Evolutionary conservation across 1,140 invertebrate genomes (phyloP).

Genomic region (Pseudomyrmex pallidus): DNA sequence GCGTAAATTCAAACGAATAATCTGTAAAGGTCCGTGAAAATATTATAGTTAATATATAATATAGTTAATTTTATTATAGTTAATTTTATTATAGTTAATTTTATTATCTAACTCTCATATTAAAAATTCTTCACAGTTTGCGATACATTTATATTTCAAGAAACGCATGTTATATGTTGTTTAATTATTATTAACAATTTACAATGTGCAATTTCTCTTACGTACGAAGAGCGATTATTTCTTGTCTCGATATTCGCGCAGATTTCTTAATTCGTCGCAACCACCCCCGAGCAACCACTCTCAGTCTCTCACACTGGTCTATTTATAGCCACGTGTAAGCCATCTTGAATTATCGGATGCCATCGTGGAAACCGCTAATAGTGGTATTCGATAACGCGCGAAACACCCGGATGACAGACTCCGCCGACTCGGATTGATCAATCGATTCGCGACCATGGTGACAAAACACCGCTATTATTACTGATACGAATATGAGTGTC

Average conservation of each 20-base stretch:
- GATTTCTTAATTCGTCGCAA: slow-evolving; percentile 27
- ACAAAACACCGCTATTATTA: slow-evolving; percentile 29
- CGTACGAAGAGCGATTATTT: not conserved
- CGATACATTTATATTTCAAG: not conserved
- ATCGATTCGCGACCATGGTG: slow-evolving; percentile 28
- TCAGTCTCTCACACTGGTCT: slow-evolving; percentile 30
- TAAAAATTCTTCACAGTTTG: not conserved
- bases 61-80: too few species aligned
- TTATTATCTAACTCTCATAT: too few species aligned
- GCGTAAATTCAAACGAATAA: too few species aligned
- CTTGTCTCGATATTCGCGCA: not conserved
- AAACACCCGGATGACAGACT: slow-evolving; percentile 46
- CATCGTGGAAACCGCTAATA: slow-evolving; percentile 54
- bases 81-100: too few species aligned
- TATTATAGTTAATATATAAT: too few species aligned
- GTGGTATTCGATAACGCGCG: slow-evolving; percentile 58
- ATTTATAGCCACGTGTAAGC: slow-evolving; percentile 50
- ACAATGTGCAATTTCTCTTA: not conserved
- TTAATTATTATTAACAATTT: slow-evolving; percentile 28
- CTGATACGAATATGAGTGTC: not conserved
- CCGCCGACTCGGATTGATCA: slow-evolving; percentile 22
- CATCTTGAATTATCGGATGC: slow-evolving; percentile 61
- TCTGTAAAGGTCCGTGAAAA: too few species aligned
- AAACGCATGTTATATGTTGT: not conserved
- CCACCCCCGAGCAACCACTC: slow-evolving; percentile 27